These are phyloP conservation scores for Allobates femoralis DNA, from an alignment of 2,797 vertebrate genomes.

Conservation along the genomic window DNA sequence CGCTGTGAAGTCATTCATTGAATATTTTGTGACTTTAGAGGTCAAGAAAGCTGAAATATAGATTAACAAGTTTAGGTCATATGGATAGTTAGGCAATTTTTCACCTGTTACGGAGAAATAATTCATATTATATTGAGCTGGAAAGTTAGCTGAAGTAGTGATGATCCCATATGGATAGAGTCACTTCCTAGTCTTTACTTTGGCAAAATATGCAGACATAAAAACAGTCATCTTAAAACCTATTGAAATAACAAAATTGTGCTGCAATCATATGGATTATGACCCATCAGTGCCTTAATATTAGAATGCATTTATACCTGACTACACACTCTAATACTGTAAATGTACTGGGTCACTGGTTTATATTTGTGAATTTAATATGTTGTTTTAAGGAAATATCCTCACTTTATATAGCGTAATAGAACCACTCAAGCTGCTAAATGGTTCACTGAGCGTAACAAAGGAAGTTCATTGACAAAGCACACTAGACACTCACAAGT, in stretches of 20 bases:
- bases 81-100: slow-evolving; percentile 12
- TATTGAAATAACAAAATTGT: neutral
- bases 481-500: too few species aligned
- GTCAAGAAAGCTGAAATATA: slow-evolving; percentile 27
- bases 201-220: slow-evolving; percentile 28
- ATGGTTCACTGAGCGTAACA: too few species aligned
- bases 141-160: slow-evolving; percentile 28
- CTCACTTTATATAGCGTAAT: too few species aligned
- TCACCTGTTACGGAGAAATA: slow-evolving; percentile 17
- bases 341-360: neutral
- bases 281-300: neutral
- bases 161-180: slow-evolving; percentile 48
- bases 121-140: slow-evolving; percentile 46
- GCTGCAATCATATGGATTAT: neutral
- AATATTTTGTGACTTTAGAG: slow-evolving; percentile 15
- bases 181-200: slow-evolving; percentile 40
- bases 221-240: neutral
- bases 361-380: neutral
- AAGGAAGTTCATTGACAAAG: too few species aligned
- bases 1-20: slow-evolving; percentile 33
- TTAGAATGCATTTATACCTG: neutral
- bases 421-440: too few species aligned
- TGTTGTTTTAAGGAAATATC: neutral
- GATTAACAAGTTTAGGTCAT: slow-evolving; percentile 26
- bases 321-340: neutral